A percentile compares a stretch with the other conserved stretches of the same genome.
Evolutionary conservation across 2,113 vertebrate genomes (phyloP).

Genomic region (Mormoops blainvillei): DNA sequence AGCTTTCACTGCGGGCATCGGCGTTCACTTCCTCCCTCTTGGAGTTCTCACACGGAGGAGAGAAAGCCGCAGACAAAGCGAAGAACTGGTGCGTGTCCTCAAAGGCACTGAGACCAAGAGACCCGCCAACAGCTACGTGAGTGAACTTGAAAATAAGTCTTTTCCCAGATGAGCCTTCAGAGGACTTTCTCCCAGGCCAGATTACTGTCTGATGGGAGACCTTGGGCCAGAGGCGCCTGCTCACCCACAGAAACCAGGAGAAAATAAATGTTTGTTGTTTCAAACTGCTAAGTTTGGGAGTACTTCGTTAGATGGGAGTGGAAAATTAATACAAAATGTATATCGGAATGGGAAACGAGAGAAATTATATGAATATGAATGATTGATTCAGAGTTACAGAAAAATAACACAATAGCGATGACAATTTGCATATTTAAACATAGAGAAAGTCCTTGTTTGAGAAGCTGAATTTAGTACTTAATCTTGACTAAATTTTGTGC

Average conservation of each 20-base stretch:
- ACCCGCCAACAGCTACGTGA: rapidly evolving
- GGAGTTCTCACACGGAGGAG: background rate
- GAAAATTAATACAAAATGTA: background rate
- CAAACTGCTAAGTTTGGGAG: background rate
- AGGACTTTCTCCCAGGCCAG: background rate
- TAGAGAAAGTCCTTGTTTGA: background rate
- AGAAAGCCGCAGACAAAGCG: background rate
- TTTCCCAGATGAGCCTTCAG: background rate
- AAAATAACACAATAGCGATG: background rate
- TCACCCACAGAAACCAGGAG: background rate
- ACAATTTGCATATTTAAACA: background rate
- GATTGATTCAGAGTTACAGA: background rate
- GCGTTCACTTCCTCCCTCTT: background rate
- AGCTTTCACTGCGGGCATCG: rapidly evolving
- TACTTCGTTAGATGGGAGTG: background rate
- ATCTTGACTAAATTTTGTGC: background rate
- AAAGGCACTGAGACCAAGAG: background rate
- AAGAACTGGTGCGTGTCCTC: background rate
- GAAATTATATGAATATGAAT: background rate
- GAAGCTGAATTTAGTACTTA: background rate
- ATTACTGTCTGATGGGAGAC: background rate
- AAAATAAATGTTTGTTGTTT: background rate
- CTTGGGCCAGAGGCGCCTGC: background rate
- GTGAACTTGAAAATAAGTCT: background rate
- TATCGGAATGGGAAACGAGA: background rate